A percentile compares a stretch with the other conserved stretches of the same genome.
Conservation (phyloP, 2,888 invertebrate genomes). For the Scaptomyza reducta region DNA sequence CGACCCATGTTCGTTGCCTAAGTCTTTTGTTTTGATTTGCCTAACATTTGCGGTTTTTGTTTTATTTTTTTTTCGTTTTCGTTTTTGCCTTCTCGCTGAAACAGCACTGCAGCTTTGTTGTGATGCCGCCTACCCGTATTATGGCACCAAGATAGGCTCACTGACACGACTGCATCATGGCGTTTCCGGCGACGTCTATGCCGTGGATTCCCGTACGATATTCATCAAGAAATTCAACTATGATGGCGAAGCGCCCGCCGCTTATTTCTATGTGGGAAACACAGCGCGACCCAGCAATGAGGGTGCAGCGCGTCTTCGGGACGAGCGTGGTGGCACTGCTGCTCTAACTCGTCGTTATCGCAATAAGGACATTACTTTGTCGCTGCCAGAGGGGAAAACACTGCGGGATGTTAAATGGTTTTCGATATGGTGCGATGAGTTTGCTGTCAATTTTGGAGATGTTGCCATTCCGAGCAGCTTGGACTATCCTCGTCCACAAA, state of each 20-base stretch:
- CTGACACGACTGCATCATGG: conserved; percentile 92
- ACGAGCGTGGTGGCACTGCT: conserved; percentile 92
- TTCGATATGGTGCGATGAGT: conserved; percentile 96
- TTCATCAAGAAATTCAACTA: conserved; percentile 95
- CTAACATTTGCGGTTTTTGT: conserved; percentile 20
- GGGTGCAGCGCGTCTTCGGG: conserved; percentile 90
- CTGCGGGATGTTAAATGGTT: conserved; percentile 93
- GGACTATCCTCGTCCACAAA: conserved; percentile 93
- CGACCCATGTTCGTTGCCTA: conserved; percentile 73
- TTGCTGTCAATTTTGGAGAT: conserved; percentile 95
- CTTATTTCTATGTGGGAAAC: conserved; percentile 94
- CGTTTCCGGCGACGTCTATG: conserved; percentile 93
- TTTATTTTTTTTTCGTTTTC: conserved; percentile 7
- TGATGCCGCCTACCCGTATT: conserved; percentile 86
- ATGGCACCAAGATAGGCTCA: conserved; percentile 91
- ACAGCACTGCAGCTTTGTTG: conserved; percentile 66
- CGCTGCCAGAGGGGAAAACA: conserved; percentile 94
- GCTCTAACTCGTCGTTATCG: conserved; percentile 91
- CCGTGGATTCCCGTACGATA: conserved; percentile 93
- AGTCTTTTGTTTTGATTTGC: conserved; percentile 76
- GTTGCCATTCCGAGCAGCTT: conserved; percentile 91
- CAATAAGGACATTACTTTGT: conserved; percentile 92
- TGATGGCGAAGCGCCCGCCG: conserved; percentile 96
- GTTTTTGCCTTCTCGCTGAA: conserved; percentile 31
- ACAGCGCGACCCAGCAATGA: conserved; percentile 88